Conservation (phyloP, 2,888 invertebrate genomes). For the Bhutanitis thaidina region DNA sequence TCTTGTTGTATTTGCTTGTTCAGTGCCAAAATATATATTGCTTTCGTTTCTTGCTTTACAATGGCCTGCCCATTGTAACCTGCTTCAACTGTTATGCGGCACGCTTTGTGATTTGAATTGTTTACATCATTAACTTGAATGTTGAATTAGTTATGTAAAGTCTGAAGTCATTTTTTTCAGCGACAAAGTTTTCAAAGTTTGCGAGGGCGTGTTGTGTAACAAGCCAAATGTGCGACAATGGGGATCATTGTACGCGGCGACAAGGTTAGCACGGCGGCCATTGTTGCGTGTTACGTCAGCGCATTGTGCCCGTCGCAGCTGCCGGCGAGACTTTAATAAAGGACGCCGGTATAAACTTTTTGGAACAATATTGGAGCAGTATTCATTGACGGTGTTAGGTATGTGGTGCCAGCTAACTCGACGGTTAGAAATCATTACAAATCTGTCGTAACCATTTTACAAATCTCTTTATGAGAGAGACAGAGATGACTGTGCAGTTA, state of each 20-base stretch:
- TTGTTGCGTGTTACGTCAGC: background rate
- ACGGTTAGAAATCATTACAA: background rate
- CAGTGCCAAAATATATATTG: background rate
- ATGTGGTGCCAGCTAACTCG: background rate
- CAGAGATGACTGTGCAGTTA: slow-evolving; percentile 36
- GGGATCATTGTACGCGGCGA: background rate
- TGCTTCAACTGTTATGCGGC: background rate
- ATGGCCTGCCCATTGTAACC: background rate
- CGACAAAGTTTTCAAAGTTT: background rate
- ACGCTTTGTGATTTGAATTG: background rate
- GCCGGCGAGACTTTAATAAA: background rate
- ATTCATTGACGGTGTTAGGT: slow-evolving; percentile 28
- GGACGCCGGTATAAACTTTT: background rate
- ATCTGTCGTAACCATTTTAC: background rate
- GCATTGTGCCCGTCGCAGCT: slow-evolving; percentile 1
- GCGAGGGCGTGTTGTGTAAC: background rate
- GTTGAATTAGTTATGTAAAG: background rate
- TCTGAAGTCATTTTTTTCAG: background rate
- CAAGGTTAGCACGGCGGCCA: background rate
- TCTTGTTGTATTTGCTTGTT: background rate
- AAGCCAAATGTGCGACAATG: background rate
- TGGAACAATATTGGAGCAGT: slow-evolving; percentile 16
- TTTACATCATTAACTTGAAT: background rate
- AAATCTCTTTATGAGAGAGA: background rate
- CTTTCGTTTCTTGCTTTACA: background rate